phyloP scores from a whole-genome alignment of 2,888 invertebrate genomes.

The Apotomis turbidana region DNA sequence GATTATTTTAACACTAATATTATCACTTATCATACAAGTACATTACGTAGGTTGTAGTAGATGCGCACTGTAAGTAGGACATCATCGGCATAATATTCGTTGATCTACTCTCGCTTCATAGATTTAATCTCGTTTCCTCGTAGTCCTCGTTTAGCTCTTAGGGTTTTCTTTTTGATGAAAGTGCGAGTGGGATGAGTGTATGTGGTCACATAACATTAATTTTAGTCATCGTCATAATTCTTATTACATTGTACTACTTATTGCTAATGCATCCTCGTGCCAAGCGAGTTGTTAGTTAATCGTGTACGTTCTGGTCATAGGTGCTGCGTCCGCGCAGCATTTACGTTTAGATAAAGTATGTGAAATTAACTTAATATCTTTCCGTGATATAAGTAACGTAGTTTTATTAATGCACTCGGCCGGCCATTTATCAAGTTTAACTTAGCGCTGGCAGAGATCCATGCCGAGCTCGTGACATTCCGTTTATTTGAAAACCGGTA shows the following conservation, averaged over 20 bases:
- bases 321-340: conserved; percentile 61
- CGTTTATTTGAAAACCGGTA: conserved; percentile 7
- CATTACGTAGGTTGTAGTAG: conserved; percentile 59
- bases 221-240: conserved; percentile 66
- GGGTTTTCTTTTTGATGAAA: conserved; percentile 68
- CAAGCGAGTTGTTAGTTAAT: conserved; percentile 66
- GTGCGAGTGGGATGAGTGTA: conserved; percentile 72
- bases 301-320: conserved; percentile 83
- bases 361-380: conserved; percentile 61
- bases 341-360: conserved; percentile 61
- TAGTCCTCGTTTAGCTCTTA: conserved; percentile 71
- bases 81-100: conserved; percentile 67
- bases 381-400: conserved; percentile 58
- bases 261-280: conserved; percentile 63
- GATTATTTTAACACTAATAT: conserved; percentile 61
- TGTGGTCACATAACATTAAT: conserved; percentile 75
- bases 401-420: conserved; percentile 55
- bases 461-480: conserved; percentile 17
- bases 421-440: conserved; percentile 39
- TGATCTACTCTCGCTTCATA: conserved; percentile 65
- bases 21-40: conserved; percentile 65
- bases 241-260: conserved; percentile 59
- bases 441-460: conserved; percentile 26
- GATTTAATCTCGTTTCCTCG: conserved; percentile 67
- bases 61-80: conserved; percentile 64